Evolutionary conservation across 2,113 vertebrate species (phyloP), one percentile per base, ranked within the genome.

Genomic region (Strigops habroptila): DNA sequence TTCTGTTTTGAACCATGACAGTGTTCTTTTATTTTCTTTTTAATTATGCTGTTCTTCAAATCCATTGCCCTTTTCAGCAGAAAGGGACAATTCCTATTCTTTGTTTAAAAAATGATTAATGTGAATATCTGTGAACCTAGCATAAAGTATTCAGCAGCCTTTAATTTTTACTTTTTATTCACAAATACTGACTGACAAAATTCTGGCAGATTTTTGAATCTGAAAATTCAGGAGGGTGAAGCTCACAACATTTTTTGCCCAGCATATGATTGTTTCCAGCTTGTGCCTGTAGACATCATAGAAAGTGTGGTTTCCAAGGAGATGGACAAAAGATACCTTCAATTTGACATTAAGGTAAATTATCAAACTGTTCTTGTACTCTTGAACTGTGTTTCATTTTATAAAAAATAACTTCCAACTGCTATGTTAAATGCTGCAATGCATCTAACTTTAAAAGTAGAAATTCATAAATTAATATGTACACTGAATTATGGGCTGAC

Each of bases 231-330:
- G 95, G 99, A 99, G 88, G 99, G 99, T 95, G 99, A 99, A 97
- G 99, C 99, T 76, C 99, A 99, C 97, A 99, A 99, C 96, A 99
- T 99, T 98, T 99, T 99, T 96, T 99, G 99, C 95, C 99, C 99
- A 68, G 99, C 99, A 11, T 99, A 98, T 96, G 99, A 99, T 96
- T 99, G 99, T 97, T 99, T 99, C 97, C 99, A 99, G 96, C 98
- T 99, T 81, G 99, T 99, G 91, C 99, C 99, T 96, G 99, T 99
- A 94, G 99, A 99, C 95, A 98, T 99, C 96, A 99, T 99, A 95
- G 99, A 99, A 98, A 99, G 99, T 93, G 98, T 99, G 77, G 99
- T 99, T 95, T 99, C 99, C 90, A 99, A 99, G 97, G 99, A 99
- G 97, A 99, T 99, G 99, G 99, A 99, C 96, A 99, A 98, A 96